Conservation (phyloP, 2,113 vertebrate genomes). For the Donacobius atricapilla region DNA sequence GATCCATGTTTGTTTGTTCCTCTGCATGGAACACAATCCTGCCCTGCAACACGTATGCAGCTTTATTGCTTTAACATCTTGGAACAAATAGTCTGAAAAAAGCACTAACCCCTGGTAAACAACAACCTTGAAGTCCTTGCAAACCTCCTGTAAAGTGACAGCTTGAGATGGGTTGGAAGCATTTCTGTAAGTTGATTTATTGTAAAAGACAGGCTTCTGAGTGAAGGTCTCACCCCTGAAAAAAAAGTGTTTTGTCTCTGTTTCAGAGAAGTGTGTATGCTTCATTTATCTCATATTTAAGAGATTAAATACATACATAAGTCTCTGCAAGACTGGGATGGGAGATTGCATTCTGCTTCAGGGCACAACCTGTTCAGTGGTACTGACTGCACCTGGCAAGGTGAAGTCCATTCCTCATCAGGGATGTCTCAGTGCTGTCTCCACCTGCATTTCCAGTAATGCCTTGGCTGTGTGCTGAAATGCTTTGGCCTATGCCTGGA, state of each 20-base stretch:
- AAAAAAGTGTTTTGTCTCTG: background rate
- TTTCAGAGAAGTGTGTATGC: background rate
- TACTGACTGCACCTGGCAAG: background rate
- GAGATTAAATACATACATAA: background rate
- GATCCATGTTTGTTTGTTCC: background rate
- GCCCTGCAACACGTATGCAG: background rate
- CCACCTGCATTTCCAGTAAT: background rate
- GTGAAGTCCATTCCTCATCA: background rate
- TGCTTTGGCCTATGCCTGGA: background rate
- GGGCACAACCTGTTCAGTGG: rapidly evolving
- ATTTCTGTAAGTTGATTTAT: background rate
- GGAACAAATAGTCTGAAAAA: background rate
- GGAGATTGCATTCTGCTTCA: background rate
- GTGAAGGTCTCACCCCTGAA: background rate
- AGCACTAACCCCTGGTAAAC: background rate
- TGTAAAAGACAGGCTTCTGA: background rate
- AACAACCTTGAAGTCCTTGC: background rate
- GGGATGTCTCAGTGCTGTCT: background rate
- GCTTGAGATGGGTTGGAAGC: background rate
- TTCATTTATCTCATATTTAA: background rate
- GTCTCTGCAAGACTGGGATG: background rate
- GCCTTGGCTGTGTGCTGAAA: background rate
- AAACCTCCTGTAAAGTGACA: background rate
- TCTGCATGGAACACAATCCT: background rate
- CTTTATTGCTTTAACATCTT: background rate